A percentile compares a stretch with the other conserved stretches of the same genome.
phyloP scores from a whole-genome alignment of 1,140 invertebrate genomes.

The Portunus trituberculatus region DNA sequence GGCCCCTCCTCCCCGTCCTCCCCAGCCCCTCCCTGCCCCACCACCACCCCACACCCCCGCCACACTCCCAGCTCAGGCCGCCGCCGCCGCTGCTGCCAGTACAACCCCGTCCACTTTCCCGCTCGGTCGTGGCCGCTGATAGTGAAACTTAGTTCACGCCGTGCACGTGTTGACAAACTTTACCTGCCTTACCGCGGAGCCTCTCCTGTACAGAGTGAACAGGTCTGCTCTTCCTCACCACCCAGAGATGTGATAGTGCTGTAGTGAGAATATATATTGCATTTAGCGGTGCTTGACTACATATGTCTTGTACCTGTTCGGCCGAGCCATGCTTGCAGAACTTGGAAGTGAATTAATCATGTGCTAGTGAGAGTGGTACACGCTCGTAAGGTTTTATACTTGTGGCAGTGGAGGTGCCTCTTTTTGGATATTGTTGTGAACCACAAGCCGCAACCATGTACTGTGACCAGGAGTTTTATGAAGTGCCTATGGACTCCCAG shows the following conservation, averaged over 20 bases:
- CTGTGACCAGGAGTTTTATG: constrained; percentile 68
- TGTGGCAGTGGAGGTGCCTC: not conserved
- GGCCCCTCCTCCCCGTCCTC: not conserved
- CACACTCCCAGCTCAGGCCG: constrained; percentile 46
- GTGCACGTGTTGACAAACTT: constrained; percentile 64
- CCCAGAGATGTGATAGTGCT: not conserved
- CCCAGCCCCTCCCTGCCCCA: not conserved
- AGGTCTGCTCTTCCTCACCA: not conserved
- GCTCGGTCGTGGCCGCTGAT: constrained; percentile 65
- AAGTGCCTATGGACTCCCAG: constrained; percentile 62
- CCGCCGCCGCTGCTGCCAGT: constrained; percentile 65
- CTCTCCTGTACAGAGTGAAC: constrained; percentile 14
- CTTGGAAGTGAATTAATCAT: constrained; percentile 45
- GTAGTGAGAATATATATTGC: constrained; percentile 11
- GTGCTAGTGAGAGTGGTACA: constrained; percentile 56
- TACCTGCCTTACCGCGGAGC: constrained; percentile 34
- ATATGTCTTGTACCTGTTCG: not conserved
- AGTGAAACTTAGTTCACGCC: constrained; percentile 64
- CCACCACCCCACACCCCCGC: constrained; percentile 23
- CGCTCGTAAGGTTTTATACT: not conserved
- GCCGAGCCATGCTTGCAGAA: not conserved
- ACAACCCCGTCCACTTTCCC: constrained; percentile 68
- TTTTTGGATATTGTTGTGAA: not conserved
- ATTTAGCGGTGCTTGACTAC: not conserved
- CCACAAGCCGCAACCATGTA: constrained; percentile 37